Conservation (phyloP, 2,888 invertebrate genomes). For the Leptogaster cylindrica region DNA sequence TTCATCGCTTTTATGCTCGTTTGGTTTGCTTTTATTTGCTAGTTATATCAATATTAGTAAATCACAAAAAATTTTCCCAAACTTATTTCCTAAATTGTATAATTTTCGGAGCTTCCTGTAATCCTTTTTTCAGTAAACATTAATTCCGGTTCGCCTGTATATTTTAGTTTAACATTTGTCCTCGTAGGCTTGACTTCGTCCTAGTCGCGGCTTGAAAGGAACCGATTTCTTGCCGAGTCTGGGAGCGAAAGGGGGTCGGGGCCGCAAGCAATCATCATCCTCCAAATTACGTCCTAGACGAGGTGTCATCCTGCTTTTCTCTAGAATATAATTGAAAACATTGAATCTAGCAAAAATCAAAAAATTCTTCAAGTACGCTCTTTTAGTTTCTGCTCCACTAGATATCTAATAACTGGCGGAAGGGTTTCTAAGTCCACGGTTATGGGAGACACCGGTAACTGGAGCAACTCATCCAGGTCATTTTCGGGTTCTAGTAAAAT, state of each 20-base stretch:
- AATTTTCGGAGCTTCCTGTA: too few species aligned
- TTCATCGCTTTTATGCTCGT: too few species aligned
- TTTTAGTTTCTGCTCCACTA: slow-evolving; percentile 29
- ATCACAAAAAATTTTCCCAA: too few species aligned
- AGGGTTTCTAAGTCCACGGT: slow-evolving; percentile 17
- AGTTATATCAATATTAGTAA: too few species aligned
- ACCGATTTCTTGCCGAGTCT: slow-evolving; percentile 63
- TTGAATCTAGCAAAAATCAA: background rate
- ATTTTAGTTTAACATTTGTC: too few species aligned
- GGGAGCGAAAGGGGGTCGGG: slow-evolving; percentile 63
- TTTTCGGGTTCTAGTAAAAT: slow-evolving; percentile 6
- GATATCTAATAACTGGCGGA: slow-evolving; percentile 29
- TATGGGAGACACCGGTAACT: slow-evolving; percentile 1
- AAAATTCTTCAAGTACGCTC: background rate
- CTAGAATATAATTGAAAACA: background rate
- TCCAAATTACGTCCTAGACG: slow-evolving; percentile 29
- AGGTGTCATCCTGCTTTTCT: slow-evolving; percentile 15
- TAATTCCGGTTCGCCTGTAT: too few species aligned
- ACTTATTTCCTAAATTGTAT: too few species aligned
- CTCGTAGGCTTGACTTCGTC: slow-evolving; percentile 50
- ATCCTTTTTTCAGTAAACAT: too few species aligned
- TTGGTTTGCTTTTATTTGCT: too few species aligned
- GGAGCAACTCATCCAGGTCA: slow-evolving; percentile 9
- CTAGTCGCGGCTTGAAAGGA: slow-evolving; percentile 62
- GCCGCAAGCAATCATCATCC: slow-evolving; percentile 53